Evolutionary conservation across 2,113 vertebrate species (phyloP).

Genomic region (Cinclus cinclus): DNA sequence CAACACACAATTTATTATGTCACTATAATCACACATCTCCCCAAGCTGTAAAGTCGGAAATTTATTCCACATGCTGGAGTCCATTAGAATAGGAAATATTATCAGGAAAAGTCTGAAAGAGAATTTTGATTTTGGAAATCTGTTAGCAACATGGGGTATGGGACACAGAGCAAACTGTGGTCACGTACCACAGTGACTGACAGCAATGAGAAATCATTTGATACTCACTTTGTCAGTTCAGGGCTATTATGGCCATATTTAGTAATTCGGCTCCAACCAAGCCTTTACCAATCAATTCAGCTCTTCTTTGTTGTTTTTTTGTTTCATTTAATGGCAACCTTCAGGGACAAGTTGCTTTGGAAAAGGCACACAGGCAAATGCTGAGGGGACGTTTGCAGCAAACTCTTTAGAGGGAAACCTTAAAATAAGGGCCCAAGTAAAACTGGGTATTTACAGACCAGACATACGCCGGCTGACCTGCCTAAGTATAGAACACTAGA

Average conservation of each 20-base stretch:
- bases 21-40: neutral
- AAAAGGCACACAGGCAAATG: conserved; percentile 11
- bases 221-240: conserved; percentile 47
- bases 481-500: conserved; percentile 82
- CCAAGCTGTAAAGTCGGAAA: neutral
- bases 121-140: conserved; percentile 1
- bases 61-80: neutral
- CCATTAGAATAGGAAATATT: neutral
- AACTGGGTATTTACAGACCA: conserved; percentile 77
- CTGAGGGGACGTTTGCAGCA: neutral
- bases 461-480: conserved; percentile 76
- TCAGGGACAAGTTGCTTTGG: neutral
- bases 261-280: conserved; percentile 33
- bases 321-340: conserved; percentile 38
- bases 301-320: conserved; percentile 37
- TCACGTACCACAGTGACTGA: neutral
- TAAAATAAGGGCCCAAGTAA: conserved; percentile 78
- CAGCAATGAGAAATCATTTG: conserved; percentile 62
- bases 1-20: neutral
- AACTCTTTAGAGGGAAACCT: conserved; percentile 66
- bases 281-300: conserved; percentile 16
- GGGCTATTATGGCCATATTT: conserved; percentile 57
- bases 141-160: neutral
- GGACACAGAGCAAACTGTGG: neutral
- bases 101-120: neutral